phyloP scores from a whole-genome alignment of 2,113 vertebrate species.

The Pyxicephalus adspersus region DNA sequence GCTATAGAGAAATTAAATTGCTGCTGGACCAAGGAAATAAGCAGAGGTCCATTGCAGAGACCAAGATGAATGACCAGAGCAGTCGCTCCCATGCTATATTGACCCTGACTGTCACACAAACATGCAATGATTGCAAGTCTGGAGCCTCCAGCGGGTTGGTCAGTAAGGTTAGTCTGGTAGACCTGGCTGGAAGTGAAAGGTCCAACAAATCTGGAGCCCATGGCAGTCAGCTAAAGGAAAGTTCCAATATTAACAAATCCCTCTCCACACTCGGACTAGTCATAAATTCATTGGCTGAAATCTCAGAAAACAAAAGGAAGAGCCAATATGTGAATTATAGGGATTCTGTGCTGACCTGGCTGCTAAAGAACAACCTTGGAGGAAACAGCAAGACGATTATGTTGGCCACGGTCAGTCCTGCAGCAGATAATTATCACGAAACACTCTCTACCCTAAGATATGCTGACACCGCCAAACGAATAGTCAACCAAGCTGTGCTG shows the following conservation, averaged over 20 bases:
- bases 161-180: constrained; percentile 19
- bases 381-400: constrained; percentile 98
- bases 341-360: constrained; percentile 9
- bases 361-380: constrained; percentile 88
- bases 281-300: constrained; percentile 15
- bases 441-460: constrained; percentile 93
- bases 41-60: background rate
- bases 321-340: background rate
- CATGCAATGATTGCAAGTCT: background rate
- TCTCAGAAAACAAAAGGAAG: background rate
- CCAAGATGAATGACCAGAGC: constrained; percentile 15
- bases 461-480: constrained; percentile 93
- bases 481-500: constrained; percentile 92
- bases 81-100: constrained; percentile 30
- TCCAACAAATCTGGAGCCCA: background rate
- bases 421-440: constrained; percentile 96
- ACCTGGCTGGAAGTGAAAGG: constrained; percentile 25
- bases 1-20: constrained; percentile 3
- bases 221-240: background rate
- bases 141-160: background rate
- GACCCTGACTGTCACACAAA: constrained; percentile 11
- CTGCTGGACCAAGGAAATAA: constrained; percentile 10
- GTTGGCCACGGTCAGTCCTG: constrained; percentile 96
- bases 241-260: constrained; percentile 18
- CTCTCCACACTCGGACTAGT: background rate